phyloP scores from a whole-genome alignment of 1,140 invertebrate species.

The Drosophila pallidifrons region DNA sequence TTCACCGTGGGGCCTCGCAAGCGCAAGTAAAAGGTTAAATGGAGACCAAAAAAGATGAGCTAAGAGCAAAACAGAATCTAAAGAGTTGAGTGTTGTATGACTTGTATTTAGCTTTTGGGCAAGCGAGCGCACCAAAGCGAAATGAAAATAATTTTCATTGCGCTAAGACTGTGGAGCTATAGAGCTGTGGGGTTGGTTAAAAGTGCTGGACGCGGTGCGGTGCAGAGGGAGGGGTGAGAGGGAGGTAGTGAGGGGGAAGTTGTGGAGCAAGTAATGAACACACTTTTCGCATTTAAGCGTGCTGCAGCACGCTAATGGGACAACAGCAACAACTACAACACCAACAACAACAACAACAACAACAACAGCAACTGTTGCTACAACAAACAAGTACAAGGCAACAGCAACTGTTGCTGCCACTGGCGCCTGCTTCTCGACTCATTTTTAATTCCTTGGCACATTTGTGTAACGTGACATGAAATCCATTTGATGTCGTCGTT shows the following conservation, averaged over 20 bases:
- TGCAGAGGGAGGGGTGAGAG: background rate
- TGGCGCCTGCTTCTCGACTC: conserved; percentile 64
- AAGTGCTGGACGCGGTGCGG: background rate
- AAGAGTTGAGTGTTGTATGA: conserved; percentile 42
- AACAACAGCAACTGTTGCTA: conserved; percentile 59
- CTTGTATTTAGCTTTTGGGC: conserved; percentile 72
- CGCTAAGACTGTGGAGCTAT: conserved; percentile 33
- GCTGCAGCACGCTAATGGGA: conserved; percentile 77
- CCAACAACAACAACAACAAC: conserved; percentile 37
- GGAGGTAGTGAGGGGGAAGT: background rate
- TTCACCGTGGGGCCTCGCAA: conserved; percentile 52
- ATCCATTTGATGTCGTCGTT: conserved; percentile 79
- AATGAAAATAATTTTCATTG: conserved; percentile 82
- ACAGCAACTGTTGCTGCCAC: conserved; percentile 69
- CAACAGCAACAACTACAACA: conserved; percentile 50
- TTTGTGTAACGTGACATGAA: conserved; percentile 83
- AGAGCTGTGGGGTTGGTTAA: background rate
- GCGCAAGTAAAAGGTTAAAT: conserved; percentile 55
- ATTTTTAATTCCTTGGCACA: conserved; percentile 83
- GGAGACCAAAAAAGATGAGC: conserved; percentile 20
- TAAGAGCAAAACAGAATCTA: conserved; percentile 24
- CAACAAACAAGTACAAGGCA: conserved; percentile 56
- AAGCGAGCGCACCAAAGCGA: conserved; percentile 77
- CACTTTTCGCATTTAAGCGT: conserved; percentile 82
- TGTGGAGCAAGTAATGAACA: conserved; percentile 71